Base-by-base conservation (phyloP, 2,888 invertebrate genomes). In the Zele albiditarsus region DNA sequence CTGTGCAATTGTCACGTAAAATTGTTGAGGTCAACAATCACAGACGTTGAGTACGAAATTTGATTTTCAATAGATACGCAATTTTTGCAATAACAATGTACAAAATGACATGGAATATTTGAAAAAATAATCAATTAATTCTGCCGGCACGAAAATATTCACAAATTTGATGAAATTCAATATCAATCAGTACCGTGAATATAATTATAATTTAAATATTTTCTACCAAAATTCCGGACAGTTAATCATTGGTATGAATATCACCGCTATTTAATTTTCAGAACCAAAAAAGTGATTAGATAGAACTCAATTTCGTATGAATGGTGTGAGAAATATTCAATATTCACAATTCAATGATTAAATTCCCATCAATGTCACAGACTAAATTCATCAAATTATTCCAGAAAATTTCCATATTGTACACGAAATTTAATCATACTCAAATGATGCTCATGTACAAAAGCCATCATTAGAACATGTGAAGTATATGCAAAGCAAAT, bases 11-110 rank as follows among this genome's bases (percentile, higher is more conserved):
- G 57, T 69, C 42, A 33, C 53, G 38, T 58, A 14, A 27, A 60
- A 60, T 60, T 63, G 63, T 63, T 31, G n/a, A 33, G 62, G 60
- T 71, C 71, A 60, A 71, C 71, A 42, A 70, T 63, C 46, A 5
- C 63, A 63, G 25, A 33, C 31, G 49, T 49, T 20, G 28, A 20
- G 42, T 14, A 23, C 42, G 14, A 71, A 62, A 60, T 33, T 60
- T 28, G n/a, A 23, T 63, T 63, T 31, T 62, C 62, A n/a, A 38
- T 38, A 0, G 38, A 62, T 28, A 27, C 25, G 2, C 4, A 60
- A 60, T 60, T 23, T 20, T 4, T 46, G 3, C n/a, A 10, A 3
- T 60, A 23, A 60, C 25, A 27, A 14, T 60, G 25, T 28, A 28
- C 62, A n/a, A 28, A 31, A 8, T 20, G 20, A 57, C 57, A 16